Conservation (phyloP, 2,797 vertebrate species). For the Bradypodion pumilum region DNA sequence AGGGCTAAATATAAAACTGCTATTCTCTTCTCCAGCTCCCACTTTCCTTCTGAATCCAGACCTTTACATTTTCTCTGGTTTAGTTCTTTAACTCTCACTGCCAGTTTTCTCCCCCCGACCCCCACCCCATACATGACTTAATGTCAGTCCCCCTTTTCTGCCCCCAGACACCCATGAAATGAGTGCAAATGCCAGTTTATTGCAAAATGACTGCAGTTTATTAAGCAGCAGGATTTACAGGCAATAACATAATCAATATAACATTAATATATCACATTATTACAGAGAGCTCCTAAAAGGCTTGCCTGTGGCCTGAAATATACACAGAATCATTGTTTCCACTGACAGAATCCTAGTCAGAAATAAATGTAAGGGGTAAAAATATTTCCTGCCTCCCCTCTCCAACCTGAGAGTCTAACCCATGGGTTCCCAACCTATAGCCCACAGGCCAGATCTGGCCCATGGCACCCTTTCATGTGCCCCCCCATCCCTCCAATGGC, state of each 20-base stretch:
- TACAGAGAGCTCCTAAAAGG: slow-evolving; percentile 72
- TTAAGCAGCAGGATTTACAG: slow-evolving; percentile 76
- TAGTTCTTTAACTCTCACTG: slow-evolving; percentile 49
- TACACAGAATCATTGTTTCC: slow-evolving; percentile 62
- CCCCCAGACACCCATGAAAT: slow-evolving; percentile 70
- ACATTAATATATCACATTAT: slow-evolving; percentile 76
- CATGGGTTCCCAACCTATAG: no score
- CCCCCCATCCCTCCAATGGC: no score
- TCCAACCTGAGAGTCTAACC: slow-evolving; percentile 14
- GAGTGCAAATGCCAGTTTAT: slow-evolving; percentile 73
- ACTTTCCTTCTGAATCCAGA: slow-evolving; percentile 19
- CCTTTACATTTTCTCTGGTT: slow-evolving; percentile 56
- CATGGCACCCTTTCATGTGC: no score
- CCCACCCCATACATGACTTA: slow-evolving; percentile 25
- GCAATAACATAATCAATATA: slow-evolving; percentile 79
- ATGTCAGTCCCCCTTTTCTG: slow-evolving; percentile 1
- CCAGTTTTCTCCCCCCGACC: slow-evolving; percentile 28
- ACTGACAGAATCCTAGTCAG: slow-evolving; percentile 27
- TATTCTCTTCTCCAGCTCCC: slow-evolving; percentile 3
- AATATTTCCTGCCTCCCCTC: neutral
- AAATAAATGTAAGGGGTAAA: slow-evolving; percentile 26
- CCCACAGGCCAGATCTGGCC: no score
- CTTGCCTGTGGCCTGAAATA: slow-evolving; percentile 64
- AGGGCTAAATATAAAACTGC: slow-evolving; percentile 52
- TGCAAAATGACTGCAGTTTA: slow-evolving; percentile 74